Evolutionary conservation across 2,113 vertebrate species (phyloP), one percentile per base, ranked within the genome.

Genomic region (Onychostoma macrolepis): DNA sequence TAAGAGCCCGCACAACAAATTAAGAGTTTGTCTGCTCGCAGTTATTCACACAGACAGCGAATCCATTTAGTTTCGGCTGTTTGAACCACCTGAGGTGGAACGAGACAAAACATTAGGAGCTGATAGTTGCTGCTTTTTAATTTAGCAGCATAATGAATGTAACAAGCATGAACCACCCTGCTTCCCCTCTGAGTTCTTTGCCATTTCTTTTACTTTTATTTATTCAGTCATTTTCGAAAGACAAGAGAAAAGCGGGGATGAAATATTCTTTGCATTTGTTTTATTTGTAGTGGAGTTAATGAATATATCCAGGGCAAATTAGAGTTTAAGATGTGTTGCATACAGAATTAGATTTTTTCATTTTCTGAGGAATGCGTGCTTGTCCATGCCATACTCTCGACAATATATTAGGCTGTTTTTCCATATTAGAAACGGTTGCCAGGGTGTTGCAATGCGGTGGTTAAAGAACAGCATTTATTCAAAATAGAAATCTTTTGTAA

Each of bases 141-240:
- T 90, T 89, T 91, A 87, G 87, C 85, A 71, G 80, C 86, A 89
- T 90, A 90, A 89, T 91, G 91, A 92, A 89, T 61, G 87, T 56
- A 89, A 89, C 77, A 86, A 78, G 65, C 87, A 28, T 76, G 75
- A 83, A 80, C 78, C 38, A 45, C 71, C 30, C 80, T 10, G 36
- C 41, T 83, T 83, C 86, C 67, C 50, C 67, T 83, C 19, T 74
- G 82, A 30, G 38, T 82, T 76, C 48, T 26, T 33, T 33, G 63
- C 63, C 24, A 61, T 74, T 83, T 85, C 72, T 75, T 88, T 76
- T 48, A 63, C 13, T 79, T 87, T 89, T 76, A 87, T 85, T 86
- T 84, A 80, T 86, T 87, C 75, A 85, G 65, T 83, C 15, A 36
- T 7, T 61, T 75, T 69, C 43, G 24, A 78, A 85, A 85, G 83